Conservation (phyloP, 2,797 vertebrate genomes). For the Gambusia yucatana region DNA sequence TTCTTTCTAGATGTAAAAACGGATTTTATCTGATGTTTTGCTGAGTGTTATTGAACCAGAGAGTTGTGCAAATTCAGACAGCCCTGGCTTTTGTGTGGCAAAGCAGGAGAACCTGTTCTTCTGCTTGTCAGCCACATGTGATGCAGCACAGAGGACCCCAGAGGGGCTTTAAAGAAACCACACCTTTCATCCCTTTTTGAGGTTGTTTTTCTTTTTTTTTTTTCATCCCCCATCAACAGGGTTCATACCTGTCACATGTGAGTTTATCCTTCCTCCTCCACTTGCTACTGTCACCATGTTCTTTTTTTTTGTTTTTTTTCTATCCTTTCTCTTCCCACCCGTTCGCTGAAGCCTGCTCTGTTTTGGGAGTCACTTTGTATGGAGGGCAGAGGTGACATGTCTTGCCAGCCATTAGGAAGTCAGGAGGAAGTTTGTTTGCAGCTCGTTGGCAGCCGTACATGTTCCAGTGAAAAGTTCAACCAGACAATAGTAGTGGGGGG, state of each 20-base stretch:
- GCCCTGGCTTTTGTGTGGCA: conserved; percentile 3
- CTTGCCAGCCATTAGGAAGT: conserved; percentile 61
- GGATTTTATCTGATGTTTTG: conserved; percentile 14
- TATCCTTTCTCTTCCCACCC: conserved; percentile 5
- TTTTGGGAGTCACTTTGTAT: conserved; percentile 62
- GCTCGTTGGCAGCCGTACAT: conserved; percentile 48
- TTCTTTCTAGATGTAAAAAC: too few relatives aligned
- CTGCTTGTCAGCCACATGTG: conserved; percentile 28
- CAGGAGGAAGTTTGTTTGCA: conserved; percentile 62
- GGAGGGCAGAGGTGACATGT: conserved; percentile 61
- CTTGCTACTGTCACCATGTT: conserved; percentile 63
- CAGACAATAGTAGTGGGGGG: conserved; percentile 71
- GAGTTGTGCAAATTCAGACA: conserved; percentile 7
- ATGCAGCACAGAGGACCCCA: conserved; percentile 29
- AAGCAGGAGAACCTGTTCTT: conserved; percentile 23
- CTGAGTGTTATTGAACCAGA: conserved; percentile 18
- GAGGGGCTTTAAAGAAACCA: conserved; percentile 46
- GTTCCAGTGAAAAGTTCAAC: conserved; percentile 75
- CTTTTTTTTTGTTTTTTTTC: conserved; percentile 13
- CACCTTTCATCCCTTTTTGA: conserved; percentile 67
- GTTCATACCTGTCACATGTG: conserved; percentile 87
- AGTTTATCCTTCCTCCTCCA: conserved; percentile 76
- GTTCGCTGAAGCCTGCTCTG: conserved; percentile 48
- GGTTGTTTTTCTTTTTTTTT: conserved; percentile 76
- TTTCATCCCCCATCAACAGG: conserved; percentile 84